phyloP scores from a whole-genome alignment of 2,888 invertebrate genomes.

The Euzophera pinguis region DNA sequence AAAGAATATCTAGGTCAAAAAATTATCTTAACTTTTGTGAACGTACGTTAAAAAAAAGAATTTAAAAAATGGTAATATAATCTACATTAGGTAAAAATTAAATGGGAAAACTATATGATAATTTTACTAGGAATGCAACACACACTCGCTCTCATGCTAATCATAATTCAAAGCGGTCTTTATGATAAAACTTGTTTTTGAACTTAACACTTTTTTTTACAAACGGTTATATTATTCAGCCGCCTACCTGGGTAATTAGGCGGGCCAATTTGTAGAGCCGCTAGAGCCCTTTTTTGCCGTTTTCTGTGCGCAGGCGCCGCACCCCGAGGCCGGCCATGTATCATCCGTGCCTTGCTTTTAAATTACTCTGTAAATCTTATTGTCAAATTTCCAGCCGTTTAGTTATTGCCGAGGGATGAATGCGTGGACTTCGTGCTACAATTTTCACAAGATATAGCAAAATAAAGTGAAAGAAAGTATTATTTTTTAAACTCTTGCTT shows the following conservation, averaged over 20 bases:
- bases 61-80: too few relatives aligned
- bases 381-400: conserved; percentile 3
- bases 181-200: conserved; percentile 36
- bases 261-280: conserved; percentile 48
- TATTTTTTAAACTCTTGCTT: too few relatives aligned
- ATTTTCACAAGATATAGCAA: too few relatives aligned
- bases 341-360: conserved; percentile 27
- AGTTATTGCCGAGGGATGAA: background rate
- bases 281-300: conserved; percentile 38
- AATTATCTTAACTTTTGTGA: too few relatives aligned
- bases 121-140: too few relatives aligned
- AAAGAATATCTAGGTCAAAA: too few relatives aligned
- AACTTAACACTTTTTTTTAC: conserved; percentile 56
- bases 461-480: too few relatives aligned
- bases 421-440: background rate
- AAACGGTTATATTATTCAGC: conserved; percentile 40
- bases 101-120: too few relatives aligned
- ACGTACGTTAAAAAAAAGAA: too few relatives aligned
- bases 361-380: conserved; percentile 26
- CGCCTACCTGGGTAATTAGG: conserved; percentile 67
- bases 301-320: conserved; percentile 32
- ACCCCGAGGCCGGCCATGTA: conserved; percentile 30
- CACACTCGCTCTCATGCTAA: background rate
- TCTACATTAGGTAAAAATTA: too few relatives aligned
- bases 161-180: conserved; percentile 5